These are phyloP conservation scores for Iguana delicatissima DNA, from an alignment of 2,797 vertebrate genomes.

Conservation along the genomic window DNA sequence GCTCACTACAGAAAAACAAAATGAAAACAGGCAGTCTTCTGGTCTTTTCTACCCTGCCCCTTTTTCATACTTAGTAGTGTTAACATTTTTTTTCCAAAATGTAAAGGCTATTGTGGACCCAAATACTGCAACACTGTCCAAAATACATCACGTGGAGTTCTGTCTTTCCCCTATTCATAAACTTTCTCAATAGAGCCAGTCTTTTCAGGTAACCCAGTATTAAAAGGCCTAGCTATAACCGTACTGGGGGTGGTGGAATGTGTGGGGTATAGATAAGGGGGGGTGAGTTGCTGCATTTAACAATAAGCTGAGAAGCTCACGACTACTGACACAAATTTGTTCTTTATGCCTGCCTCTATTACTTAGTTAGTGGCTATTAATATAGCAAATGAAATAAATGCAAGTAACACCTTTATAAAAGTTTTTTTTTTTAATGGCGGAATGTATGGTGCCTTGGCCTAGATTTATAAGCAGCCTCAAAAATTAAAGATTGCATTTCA, in stretches of 20 bases:
- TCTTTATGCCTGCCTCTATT: slow-evolving; percentile 73
- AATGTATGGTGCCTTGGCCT: slow-evolving; percentile 89
- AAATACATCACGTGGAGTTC: slow-evolving; percentile 65
- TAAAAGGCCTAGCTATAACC: slow-evolving; percentile 58
- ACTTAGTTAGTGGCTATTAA: slow-evolving; percentile 81
- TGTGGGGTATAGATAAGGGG: slow-evolving; percentile 59
- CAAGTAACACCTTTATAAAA: slow-evolving; percentile 81
- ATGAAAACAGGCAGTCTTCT: slow-evolving; percentile 47
- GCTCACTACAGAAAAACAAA: slow-evolving; percentile 57
- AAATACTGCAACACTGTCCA: slow-evolving; percentile 66
- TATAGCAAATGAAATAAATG: slow-evolving; percentile 76
- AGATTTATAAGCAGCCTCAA: slow-evolving; percentile 74
- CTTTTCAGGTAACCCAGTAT: slow-evolving; percentile 47
- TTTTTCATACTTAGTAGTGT: slow-evolving; percentile 69
- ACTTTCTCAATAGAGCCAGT: slow-evolving; percentile 42
- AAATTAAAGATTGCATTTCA: slow-evolving; percentile 61
- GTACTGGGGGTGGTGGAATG: slow-evolving; percentile 84
- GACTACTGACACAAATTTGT: slow-evolving; percentile 71
- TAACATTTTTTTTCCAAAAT: slow-evolving; percentile 40
- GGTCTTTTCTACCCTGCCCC: slow-evolving; percentile 52
- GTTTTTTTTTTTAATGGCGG: slow-evolving; percentile 84
- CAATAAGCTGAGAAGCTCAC: slow-evolving; percentile 72
- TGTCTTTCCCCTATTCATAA: slow-evolving; percentile 60
- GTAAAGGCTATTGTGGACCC: slow-evolving; percentile 71
- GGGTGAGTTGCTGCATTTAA: slow-evolving; percentile 62